Conservation (phyloP, 2,888 invertebrate species). For the Matsumyia berberina region DNA sequence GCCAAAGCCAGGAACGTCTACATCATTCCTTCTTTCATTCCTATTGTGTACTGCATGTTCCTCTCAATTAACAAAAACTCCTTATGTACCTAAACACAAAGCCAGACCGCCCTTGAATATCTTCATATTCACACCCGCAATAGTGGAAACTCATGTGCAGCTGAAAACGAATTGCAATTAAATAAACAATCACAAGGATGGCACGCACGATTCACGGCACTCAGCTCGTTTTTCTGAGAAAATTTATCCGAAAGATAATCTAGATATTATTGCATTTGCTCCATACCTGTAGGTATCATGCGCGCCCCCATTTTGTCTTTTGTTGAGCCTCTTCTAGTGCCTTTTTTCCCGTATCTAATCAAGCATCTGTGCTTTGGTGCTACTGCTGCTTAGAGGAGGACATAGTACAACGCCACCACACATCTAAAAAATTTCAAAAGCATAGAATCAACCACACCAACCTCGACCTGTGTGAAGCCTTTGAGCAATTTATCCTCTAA, state of each 20-base stretch:
- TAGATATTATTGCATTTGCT: conserved; percentile 57
- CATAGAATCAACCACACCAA: conserved; percentile 63
- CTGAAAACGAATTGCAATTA: conserved; percentile 1
- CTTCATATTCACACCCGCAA: neutral
- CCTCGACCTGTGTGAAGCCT: conserved; percentile 73
- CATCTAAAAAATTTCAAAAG: conserved; percentile 45
- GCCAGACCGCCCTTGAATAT: too few relatives aligned
- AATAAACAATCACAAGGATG: conserved; percentile 22
- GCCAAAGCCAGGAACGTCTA: too few relatives aligned
- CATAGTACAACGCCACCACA: conserved; percentile 15
- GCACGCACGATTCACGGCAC: conserved; percentile 21
- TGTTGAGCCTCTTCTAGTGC: neutral
- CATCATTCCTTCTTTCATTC: too few relatives aligned
- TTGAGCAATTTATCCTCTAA: conserved; percentile 73
- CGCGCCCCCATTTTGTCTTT: conserved; percentile 51
- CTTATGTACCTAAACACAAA: too few relatives aligned
- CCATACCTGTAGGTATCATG: conserved; percentile 55
- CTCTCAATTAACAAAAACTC: too few relatives aligned
- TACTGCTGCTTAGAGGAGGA: conserved; percentile 22
- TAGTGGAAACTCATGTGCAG: neutral
- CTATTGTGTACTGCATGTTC: too few relatives aligned
- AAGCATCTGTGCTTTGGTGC: conserved; percentile 45
- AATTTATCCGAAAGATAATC: conserved; percentile 32
- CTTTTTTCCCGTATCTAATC: conserved; percentile 59
- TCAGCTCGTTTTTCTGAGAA: conserved; percentile 8